Percentiles rank a stretch among this genome's conserved stretches.
Conservation (phyloP, 2,797 vertebrate genomes). For the Aotus griseimembra region DNA sequence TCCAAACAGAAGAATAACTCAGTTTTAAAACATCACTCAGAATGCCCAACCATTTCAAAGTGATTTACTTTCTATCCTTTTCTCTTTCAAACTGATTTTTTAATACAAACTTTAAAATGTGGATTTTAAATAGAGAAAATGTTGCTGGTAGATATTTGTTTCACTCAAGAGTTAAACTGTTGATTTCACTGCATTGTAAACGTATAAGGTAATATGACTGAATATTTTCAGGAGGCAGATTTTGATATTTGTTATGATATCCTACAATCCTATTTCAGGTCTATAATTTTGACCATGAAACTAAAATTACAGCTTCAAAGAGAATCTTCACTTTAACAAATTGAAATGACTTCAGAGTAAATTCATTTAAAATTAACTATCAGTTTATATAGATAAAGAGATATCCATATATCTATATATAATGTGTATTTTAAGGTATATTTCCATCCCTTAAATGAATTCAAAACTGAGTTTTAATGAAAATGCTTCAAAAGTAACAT, state of each 20-base stretch:
- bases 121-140: conserved; percentile 8
- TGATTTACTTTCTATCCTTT: conserved; percentile 25
- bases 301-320: conserved; percentile 26
- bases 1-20: conserved; percentile 28
- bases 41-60: background rate
- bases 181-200: background rate
- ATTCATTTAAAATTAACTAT: background rate
- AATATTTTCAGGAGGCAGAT: background rate
- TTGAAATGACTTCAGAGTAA: background rate
- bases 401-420: background rate
- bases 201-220: background rate
- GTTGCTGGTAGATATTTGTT: background rate
- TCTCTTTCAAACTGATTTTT: background rate
- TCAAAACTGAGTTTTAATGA: background rate
- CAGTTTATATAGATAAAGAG: background rate
- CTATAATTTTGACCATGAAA: background rate
- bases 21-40: conserved; percentile 34
- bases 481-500: background rate
- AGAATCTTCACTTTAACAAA: background rate
- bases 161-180: background rate
- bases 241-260: conserved; percentile 6
- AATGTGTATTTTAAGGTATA: background rate
- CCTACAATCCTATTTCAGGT: background rate
- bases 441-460: background rate
- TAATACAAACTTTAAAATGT: conserved; percentile 12